phyloP scores from a whole-genome alignment of 2,113 vertebrate genomes.

The Fukomys damarensis region DNA sequence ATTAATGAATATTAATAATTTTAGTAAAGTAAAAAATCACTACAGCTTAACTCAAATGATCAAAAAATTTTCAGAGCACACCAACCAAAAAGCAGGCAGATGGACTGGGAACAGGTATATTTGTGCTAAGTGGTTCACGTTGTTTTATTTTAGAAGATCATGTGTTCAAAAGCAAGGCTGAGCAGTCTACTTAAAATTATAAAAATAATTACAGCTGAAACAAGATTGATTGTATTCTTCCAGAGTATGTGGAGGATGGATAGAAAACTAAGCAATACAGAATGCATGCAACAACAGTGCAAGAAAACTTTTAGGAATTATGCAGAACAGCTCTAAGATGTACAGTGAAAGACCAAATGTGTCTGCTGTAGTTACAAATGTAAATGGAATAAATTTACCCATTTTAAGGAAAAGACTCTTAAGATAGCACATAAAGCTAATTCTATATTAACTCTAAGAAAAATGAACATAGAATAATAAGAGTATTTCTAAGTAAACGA shows the following conservation, averaged over 20 bases:
- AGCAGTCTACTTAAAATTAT: not conserved
- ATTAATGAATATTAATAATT: not conserved
- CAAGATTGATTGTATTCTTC: not conserved
- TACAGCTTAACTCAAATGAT: not conserved
- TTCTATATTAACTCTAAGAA: not conserved
- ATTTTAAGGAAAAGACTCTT: not conserved
- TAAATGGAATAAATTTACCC: too few species aligned
- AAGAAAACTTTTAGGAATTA: not conserved
- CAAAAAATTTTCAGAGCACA: not conserved
- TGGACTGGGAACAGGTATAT: not conserved
- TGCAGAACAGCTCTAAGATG: not conserved
- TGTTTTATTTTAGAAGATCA: not conserved
- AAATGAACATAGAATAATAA: not conserved
- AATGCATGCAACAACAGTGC: accelerated
- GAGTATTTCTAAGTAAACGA: not conserved
- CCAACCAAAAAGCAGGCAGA: not conserved
- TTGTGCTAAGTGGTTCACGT: too few species aligned
- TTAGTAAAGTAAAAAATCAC: not conserved
- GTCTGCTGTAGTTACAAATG: too few species aligned
- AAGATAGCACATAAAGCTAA: not conserved
- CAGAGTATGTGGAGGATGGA: not conserved
- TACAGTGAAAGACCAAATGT: not conserved
- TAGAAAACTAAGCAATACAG: not conserved
- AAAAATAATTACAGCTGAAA: not conserved
- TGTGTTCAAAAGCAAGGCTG: not conserved